Conservation (phyloP, 2,888 invertebrate genomes). For the Rhyacophila evoluta region DNA sequence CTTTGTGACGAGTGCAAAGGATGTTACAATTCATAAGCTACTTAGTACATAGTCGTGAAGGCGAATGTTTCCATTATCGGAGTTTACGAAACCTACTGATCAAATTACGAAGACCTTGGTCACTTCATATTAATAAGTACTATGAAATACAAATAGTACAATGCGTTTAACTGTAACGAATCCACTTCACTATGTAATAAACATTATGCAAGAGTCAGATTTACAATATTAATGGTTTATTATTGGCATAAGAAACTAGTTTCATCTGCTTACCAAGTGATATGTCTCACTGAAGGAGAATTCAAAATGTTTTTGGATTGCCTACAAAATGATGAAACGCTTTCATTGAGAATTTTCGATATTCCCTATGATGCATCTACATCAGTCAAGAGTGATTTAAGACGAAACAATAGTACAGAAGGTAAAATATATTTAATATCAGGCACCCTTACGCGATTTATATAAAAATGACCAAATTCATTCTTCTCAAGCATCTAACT, state of each 20-base stretch:
- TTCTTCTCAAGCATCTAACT: too few relatives aligned
- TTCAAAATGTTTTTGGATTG: background rate
- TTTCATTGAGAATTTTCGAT: background rate
- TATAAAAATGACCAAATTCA: background rate
- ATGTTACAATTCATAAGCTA: background rate
- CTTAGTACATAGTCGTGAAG: background rate
- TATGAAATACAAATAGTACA: background rate
- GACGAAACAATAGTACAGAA: background rate
- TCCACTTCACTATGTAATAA: background rate
- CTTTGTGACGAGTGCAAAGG: background rate
- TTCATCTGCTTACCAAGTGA: background rate
- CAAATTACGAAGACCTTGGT: background rate
- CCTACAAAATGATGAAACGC: background rate
- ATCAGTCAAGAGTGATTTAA: constrained; percentile 7
- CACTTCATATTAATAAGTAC: background rate
- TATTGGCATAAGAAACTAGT: background rate
- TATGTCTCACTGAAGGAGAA: background rate
- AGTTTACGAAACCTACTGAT: background rate
- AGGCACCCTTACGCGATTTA: background rate
- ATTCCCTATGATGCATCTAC: background rate
- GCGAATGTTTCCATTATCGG: background rate
- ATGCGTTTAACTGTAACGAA: background rate
- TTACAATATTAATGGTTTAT: background rate
- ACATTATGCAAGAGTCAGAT: background rate
- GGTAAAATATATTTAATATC: background rate